Evolutionary conservation across 1,140 invertebrate species (phyloP), one percentile per base, ranked within the genome.

Genomic region (Parapsyche elsis): DNA sequence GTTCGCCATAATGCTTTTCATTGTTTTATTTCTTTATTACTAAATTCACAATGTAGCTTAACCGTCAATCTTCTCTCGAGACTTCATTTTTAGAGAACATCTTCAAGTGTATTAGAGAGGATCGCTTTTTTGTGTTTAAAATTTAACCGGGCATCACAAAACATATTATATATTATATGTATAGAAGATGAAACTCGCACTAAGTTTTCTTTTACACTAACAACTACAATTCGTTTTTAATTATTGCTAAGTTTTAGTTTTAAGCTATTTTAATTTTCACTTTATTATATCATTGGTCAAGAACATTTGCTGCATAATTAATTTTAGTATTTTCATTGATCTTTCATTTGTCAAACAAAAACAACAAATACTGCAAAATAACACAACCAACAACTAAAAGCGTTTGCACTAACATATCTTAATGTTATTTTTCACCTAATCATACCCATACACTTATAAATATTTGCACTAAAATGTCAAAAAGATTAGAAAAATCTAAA

Each of bases 281-380:
- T 73, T 81, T 76, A 64, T 38, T 53, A 49, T 71, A 24, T 70
- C 67, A 78, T 71, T 71, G 46, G 19, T 49, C 83, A 64, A 75
- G 87, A 87, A 86, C 87, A 85, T 87, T 85, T 88, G 87, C 88
- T 90, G 88, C 88, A 90, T 87, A 83, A 88, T 89, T 90, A 90
- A 91, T 90, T 86, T 90, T 90, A 92, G 91, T 90, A 92, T 92
- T 91, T 92, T 92, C 90, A 92, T 92, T 90, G 91, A 92, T 90
- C 89, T 92, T 83, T 94, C 93, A 90, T 94, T 94, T 91, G 90
- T 94, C 89, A 93, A 94, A 93, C 91, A 93, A 90, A 94, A 93
- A 93, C 91, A 90, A 86, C 89, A 91, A 90, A 91, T 92, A 84
- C 88, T 91, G 87, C 89, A 88, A 86, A 87, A 83, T 80, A 81